Evolutionary conservation across 2,113 vertebrate genomes (phyloP).

Genomic region (Chitala chitala): DNA sequence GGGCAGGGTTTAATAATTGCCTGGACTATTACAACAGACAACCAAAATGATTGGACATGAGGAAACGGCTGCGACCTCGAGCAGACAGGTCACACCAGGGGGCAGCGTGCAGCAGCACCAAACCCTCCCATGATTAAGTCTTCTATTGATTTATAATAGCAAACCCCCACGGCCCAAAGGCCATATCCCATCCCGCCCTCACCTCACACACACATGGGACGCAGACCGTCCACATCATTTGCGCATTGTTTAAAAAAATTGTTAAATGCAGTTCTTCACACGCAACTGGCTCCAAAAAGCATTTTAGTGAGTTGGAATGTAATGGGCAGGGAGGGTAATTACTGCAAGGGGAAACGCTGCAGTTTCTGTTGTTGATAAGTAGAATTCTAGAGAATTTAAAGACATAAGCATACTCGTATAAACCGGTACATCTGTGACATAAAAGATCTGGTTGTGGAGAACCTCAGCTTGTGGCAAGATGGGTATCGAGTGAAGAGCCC

Average conservation of each 20-base stretch:
- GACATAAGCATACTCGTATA: too few species aligned
- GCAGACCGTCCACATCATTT: background rate
- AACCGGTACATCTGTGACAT: too few species aligned
- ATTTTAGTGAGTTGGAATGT: background rate
- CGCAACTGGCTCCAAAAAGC: background rate
- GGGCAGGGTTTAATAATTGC: conserved; percentile 31
- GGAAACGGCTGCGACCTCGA: conserved; percentile 27
- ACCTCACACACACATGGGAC: background rate
- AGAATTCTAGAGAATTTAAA: too few species aligned
- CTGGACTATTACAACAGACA: conserved; percentile 39
- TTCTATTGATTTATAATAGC: conserved; percentile 36
- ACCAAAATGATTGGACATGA: conserved; percentile 32
- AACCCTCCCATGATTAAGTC: conserved; percentile 29
- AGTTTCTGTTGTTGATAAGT: background rate
- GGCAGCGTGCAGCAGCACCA: conserved; percentile 2
- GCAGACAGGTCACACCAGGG: conserved; percentile 29
- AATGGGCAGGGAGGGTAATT: background rate
- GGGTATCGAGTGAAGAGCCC: too few species aligned
- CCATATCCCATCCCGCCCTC: background rate
- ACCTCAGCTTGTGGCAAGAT: background rate
- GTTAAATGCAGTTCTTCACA: conserved; percentile 1
- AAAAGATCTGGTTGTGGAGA: too few species aligned
- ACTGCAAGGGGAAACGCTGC: background rate
- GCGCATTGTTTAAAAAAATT: background rate
- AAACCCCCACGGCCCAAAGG: conserved; percentile 18